A percentile compares a stretch with the other conserved stretches of the same genome.
Evolutionary conservation across 2,797 vertebrate species (phyloP).

Genomic region (Rhinophrynus dorsalis): DNA sequence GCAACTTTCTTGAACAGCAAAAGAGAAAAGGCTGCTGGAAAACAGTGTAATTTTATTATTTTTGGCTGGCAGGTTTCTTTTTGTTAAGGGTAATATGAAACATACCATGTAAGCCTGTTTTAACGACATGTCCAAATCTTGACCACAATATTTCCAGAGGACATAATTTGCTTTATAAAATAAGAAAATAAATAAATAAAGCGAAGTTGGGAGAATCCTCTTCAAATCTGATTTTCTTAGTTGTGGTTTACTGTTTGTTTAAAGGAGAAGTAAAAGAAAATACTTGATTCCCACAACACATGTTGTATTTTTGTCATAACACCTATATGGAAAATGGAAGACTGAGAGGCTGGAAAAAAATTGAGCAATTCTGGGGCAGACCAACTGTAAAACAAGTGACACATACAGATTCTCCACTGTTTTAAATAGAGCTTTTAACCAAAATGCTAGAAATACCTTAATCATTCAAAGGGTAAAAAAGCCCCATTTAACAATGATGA

Average conservation of each 20-base stretch:
- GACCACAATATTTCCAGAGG: constrained; percentile 36
- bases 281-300: background rate
- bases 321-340: constrained; percentile 5
- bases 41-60: constrained; percentile 26
- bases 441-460: too few relatives aligned
- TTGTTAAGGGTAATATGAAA: constrained; percentile 41
- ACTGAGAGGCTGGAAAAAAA: too few relatives aligned
- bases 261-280: constrained; percentile 4
- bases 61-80: constrained; percentile 14
- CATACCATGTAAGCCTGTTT: constrained; percentile 30
- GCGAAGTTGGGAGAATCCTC: background rate
- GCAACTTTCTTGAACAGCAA: constrained; percentile 13
- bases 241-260: constrained; percentile 20
- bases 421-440: too few relatives aligned
- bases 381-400: too few relatives aligned
- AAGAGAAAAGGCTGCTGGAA: constrained; percentile 9
- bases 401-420: too few relatives aligned
- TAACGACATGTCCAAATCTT: constrained; percentile 36
- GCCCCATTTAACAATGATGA: too few relatives aligned
- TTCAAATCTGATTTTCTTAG: background rate
- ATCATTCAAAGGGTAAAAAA: too few relatives aligned
- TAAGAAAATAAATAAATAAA: background rate
- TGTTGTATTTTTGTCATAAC: background rate
- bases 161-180: constrained; percentile 27
- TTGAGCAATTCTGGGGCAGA: too few relatives aligned